Evolutionary conservation across 2,113 vertebrate genomes (phyloP), one percentile per base, ranked within the genome.

Genomic region (Daboia siamensis): DNA sequence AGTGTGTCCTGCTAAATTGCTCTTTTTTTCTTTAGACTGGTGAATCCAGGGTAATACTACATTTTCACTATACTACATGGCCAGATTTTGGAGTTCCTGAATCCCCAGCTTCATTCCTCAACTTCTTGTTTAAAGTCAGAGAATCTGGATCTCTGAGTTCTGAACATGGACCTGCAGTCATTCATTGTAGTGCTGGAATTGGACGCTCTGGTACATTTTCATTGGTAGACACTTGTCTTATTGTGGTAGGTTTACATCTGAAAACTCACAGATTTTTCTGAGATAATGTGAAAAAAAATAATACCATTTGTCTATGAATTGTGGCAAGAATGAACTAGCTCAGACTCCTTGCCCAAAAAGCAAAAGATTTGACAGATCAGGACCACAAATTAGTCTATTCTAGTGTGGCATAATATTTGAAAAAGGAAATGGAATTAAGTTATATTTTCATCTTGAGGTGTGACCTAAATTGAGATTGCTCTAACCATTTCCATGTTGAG

Each of bases 31-130:
- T 96, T 89, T 94, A 99, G 99, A 99, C 98, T 23, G 97, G 97
- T 3, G 98, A 99, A 93, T 97, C 96, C 51, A 98, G 99, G 97
- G 97, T 98, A 95, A 98, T 99, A 95, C 99, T 97, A 96, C 99
- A 99, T 96, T 99, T 99, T 97, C 99, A 99, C 97, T 99, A 99
- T 97, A 99, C 99, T 91, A 99, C 99, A 0, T 99, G 99, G 99
- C 99, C 99, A 93, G 99, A 99, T 96, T 99, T 99, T n/a, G 99
- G 99, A 80, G 99, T 99, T 94, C 99, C 99, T 48, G 99, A 99
- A 95, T 99, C 99, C 91, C 99, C 99, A 9, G 99, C 98, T 94
- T 99, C 98, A 87, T 99, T 99, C 97, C 98, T 99, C 94, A 98
- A 99, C 95, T 99, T 99, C 97, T 98, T 99, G 95, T 98, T 99